These are phyloP conservation scores for Clarias magur DNA, from an alignment of 2,113 vertebrate species.

Conservation along the genomic window DNA sequence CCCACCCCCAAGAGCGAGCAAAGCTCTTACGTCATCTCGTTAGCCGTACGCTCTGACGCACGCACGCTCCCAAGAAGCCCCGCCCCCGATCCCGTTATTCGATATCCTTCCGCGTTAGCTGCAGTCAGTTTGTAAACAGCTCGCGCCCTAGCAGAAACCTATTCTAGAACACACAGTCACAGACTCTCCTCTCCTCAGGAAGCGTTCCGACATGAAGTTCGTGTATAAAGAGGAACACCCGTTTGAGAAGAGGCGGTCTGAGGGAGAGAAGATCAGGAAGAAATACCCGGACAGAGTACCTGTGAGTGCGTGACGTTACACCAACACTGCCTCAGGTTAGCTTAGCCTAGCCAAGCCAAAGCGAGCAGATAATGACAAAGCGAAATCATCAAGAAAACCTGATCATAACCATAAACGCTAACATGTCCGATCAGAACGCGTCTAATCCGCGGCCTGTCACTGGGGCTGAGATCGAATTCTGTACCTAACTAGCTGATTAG, in stretches of 20 bases:
- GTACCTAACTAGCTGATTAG: background rate
- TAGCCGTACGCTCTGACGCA: background rate
- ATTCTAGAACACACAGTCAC: too few relatives aligned
- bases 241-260: slow-evolving; percentile 90
- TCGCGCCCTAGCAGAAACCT: background rate
- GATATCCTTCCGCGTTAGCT: slow-evolving; percentile 34
- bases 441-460: background rate
- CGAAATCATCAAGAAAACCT: background rate
- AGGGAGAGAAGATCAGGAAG: slow-evolving; percentile 93
- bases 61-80: background rate
- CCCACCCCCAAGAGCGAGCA: too few relatives aligned
- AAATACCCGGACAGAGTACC: slow-evolving; percentile 94
- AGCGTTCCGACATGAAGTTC: slow-evolving; percentile 82
- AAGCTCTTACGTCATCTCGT: background rate
- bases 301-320: slow-evolving; percentile 72
- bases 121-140: slow-evolving; percentile 45
- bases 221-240: slow-evolving; percentile 92
- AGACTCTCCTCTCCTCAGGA: background rate
- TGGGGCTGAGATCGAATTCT: background rate
- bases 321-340: slow-evolving; percentile 13
- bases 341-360: background rate
- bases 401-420: background rate
- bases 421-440: background rate
- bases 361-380: background rate
- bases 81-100: slow-evolving; percentile 25